These are phyloP conservation scores for Ianthella basta DNA, from an alignment of 37 sponge, comb jelly and placozoan genomes.

Conservation along the genomic window DNA sequence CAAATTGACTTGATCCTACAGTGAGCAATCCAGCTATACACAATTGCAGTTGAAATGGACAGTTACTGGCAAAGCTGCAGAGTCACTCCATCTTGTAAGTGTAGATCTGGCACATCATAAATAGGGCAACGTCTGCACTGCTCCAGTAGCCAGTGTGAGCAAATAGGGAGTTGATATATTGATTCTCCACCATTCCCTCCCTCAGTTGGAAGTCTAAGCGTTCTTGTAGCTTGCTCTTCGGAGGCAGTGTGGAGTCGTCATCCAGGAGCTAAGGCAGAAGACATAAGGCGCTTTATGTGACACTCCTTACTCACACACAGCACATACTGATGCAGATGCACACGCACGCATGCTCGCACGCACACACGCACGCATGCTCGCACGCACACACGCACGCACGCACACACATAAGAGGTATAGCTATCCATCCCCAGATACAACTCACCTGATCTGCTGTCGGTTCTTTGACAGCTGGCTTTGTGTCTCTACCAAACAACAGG, in stretches of 20 bases:
- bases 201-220: slow-evolving; percentile 77
- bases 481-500: slow-evolving; percentile 14
- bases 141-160: slow-evolving; percentile 88
- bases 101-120: slow-evolving; percentile 79
- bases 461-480: not conserved
- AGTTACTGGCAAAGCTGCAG: no score
- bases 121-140: slow-evolving; percentile 68
- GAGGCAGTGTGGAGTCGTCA: slow-evolving; percentile 44
- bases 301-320: no score
- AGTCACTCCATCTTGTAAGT: slow-evolving; percentile 28
- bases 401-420: no score
- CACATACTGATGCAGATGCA: no score
- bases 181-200: slow-evolving; percentile 73
- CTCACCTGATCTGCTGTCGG: slow-evolving; percentile 38
- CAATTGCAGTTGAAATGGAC: no score
- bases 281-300: no score
- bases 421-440: no score
- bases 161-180: slow-evolving; percentile 79
- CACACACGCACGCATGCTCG: no score
- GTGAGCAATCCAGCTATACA: no score
- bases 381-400: no score
- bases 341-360: no score
- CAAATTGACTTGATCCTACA: no score
- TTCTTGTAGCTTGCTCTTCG: slow-evolving; percentile 62
- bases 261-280: slow-evolving; percentile 43